Conservation (phyloP, 2,797 vertebrate genomes). For the Calcarius lapponicus region DNA sequence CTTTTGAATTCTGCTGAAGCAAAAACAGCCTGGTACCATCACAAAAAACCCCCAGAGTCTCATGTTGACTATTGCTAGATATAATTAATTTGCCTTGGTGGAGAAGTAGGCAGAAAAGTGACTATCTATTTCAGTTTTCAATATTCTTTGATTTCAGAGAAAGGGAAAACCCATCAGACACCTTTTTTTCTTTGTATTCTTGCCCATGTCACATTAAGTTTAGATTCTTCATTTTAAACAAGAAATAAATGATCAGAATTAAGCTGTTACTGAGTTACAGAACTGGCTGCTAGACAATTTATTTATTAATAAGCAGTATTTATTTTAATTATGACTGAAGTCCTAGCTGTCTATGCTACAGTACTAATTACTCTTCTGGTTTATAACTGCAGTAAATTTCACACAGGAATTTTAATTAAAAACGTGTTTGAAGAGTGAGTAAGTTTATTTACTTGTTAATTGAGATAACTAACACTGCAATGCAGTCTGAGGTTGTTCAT, state of each 20-base stretch:
- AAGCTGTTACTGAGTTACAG: background rate
- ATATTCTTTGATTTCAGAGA: background rate
- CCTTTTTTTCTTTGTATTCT: background rate
- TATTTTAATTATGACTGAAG: background rate
- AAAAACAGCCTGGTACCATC: background rate
- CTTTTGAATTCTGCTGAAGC: background rate
- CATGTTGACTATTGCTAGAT: background rate
- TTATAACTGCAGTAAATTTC: conserved; percentile 13
- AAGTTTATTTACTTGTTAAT: background rate
- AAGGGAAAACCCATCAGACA: background rate
- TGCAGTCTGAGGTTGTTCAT: fast-evolving
- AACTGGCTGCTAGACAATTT: background rate
- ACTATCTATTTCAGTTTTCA: background rate
- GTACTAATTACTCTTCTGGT: conserved; percentile 17
- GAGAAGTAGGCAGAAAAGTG: background rate
- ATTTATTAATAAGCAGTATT: conserved; percentile 25
- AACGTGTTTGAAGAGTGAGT: background rate
- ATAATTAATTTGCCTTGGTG: background rate
- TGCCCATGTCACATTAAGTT: background rate
- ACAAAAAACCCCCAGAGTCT: background rate
- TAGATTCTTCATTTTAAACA: background rate
- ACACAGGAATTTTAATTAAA: conserved; percentile 44
- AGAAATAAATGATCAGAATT: background rate
- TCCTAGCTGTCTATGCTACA: background rate
- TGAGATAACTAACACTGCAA: background rate